These are phyloP conservation scores for Phataginus tricuspis DNA, from an alignment of 2,797 vertebrate species.

Conservation along the genomic window DNA sequence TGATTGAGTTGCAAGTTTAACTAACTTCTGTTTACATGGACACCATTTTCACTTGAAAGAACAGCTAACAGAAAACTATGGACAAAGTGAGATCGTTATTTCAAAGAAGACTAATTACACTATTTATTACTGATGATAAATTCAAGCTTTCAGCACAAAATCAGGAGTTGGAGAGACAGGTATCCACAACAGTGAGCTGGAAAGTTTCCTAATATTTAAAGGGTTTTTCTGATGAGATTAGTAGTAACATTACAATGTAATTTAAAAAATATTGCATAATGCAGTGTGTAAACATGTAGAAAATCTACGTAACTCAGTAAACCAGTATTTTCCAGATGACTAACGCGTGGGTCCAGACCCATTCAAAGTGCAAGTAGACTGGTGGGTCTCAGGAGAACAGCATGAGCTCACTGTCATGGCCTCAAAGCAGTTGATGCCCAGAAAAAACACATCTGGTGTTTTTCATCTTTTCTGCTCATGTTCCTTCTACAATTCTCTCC, in stretches of 20 bases:
- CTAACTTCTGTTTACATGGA: neutral
- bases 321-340: neutral
- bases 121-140: neutral
- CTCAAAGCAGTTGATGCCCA: neutral
- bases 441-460: neutral
- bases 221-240: neutral
- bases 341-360: neutral
- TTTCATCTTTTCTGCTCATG: neutral
- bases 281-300: neutral
- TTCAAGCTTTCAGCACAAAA: conserved; percentile 4
- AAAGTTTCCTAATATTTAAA: neutral
- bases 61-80: neutral
- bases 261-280: neutral
- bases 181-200: neutral
- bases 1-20: neutral
- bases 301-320: neutral
- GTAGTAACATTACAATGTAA: neutral
- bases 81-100: neutral
- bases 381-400: neutral
- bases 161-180: neutral
- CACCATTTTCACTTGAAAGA: neutral
- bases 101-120: neutral
- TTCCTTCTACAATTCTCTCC: neutral
- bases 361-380: neutral
- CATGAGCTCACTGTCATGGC: neutral